These are phyloP conservation scores for Entomobrya proxima DNA, from an alignment of 2,888 invertebrate genomes.

Conservation along the genomic window DNA sequence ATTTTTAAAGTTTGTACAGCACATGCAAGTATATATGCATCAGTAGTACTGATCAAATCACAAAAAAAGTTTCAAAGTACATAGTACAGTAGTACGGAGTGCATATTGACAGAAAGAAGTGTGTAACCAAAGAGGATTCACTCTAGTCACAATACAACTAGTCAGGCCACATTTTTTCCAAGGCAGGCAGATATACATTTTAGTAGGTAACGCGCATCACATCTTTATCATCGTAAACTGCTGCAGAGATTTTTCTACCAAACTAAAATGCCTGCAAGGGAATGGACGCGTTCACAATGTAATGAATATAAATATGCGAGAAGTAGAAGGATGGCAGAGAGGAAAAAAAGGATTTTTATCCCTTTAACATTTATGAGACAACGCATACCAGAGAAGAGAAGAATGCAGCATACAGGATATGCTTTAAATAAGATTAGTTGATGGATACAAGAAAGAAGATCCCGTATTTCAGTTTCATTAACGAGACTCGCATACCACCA, in stretches of 20 bases:
- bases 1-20: background rate
- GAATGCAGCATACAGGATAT: conserved; percentile 62
- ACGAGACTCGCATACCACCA: conserved; percentile 59
- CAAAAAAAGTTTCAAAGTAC: background rate
- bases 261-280: conserved; percentile 24
- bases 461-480: conserved; percentile 67
- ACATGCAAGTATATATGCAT: background rate
- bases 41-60: background rate
- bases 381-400: conserved; percentile 63
- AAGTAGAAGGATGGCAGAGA: background rate
- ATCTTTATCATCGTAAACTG: background rate
- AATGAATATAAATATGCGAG: conserved; percentile 8
- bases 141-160: background rate
- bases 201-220: background rate
- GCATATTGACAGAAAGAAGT: conserved; percentile 2
- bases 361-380: conserved; percentile 47
- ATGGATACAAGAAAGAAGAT: conserved; percentile 52
- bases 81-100: background rate
- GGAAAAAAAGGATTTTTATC: conserved; percentile 37
- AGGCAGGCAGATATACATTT: background rate
- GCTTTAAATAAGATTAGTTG: conserved; percentile 48
- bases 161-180: conserved; percentile 6
- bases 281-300: conserved; percentile 17
- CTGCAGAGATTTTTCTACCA: conserved; percentile 30
- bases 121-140: background rate